A percentile compares a stretch with the other conserved stretches of the same genome.
phyloP scores from a whole-genome alignment of 1,140 invertebrate species.

The Brachionus sp. region DNA sequence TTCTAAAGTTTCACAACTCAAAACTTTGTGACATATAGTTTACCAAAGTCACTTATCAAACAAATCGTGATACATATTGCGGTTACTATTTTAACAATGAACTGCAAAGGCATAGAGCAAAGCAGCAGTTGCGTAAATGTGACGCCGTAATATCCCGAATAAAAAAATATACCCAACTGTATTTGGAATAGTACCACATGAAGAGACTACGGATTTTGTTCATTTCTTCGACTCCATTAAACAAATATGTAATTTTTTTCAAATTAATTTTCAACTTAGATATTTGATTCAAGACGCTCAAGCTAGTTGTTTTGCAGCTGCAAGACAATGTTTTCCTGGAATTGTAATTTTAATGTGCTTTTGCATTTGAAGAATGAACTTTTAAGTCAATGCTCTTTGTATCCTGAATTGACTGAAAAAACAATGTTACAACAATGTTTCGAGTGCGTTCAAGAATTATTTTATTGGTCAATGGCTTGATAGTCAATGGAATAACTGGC shows the following conservation, averaged over 20 bases:
- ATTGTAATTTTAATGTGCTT: background rate
- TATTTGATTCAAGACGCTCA: background rate
- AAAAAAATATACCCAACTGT: background rate
- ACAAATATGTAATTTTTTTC: background rate
- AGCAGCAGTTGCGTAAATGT: background rate
- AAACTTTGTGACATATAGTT: background rate
- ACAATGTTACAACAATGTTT: no score
- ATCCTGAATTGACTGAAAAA: background rate
- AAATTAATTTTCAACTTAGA: background rate
- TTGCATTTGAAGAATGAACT: background rate
- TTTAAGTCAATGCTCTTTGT: background rate
- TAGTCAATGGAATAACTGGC: background rate
- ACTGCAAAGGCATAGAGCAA: background rate
- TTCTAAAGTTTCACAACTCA: background rate
- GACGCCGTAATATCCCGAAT: no score
- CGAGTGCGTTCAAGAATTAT: background rate
- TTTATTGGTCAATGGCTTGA: background rate
- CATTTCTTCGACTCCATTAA: no score
- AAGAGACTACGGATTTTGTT: background rate
- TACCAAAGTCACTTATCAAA: background rate
- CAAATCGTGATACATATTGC: background rate
- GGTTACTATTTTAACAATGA: background rate
- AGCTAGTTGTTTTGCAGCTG: background rate
- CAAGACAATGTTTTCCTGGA: background rate
- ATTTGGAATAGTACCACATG: background rate